Conservation (phyloP, 2,888 invertebrate species). For the Plutella xylostella region DNA sequence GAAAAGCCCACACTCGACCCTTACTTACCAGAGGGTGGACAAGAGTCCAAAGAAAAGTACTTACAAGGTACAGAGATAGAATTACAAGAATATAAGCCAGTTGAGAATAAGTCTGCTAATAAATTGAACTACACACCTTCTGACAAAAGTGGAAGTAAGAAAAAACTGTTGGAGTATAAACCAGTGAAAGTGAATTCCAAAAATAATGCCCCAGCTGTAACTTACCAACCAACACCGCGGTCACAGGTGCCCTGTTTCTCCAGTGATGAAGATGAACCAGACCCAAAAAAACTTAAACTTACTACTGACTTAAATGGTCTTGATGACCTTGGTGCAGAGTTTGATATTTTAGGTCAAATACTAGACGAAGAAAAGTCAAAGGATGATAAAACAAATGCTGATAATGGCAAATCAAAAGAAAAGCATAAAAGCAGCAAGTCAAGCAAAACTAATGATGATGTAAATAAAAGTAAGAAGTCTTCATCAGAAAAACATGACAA, state of each 20-base stretch:
- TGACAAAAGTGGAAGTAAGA: conserved; percentile 44
- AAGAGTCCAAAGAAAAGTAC: conserved; percentile 47
- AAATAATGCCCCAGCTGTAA: conserved; percentile 33
- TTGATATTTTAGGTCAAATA: conserved; percentile 64
- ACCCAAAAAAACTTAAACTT: conserved; percentile 43
- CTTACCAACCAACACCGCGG: conserved; percentile 59
- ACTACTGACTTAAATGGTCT: conserved; percentile 51
- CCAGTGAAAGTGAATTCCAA: conserved; percentile 43
- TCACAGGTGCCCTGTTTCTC: conserved; percentile 58
- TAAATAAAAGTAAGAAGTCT: conserved; percentile 25
- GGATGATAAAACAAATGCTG: conserved; percentile 18
- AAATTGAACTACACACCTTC: conserved; percentile 57
- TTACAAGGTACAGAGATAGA: conserved; percentile 47
- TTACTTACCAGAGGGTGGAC: conserved; percentile 49
- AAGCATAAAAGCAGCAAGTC: conserved; percentile 11
- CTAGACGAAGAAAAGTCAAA: conserved; percentile 52
- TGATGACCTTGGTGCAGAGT: conserved; percentile 60
- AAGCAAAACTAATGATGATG: conserved; percentile 20
- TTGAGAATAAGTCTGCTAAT: conserved; percentile 29
- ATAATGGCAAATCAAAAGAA: conserved; percentile 20
- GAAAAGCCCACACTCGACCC: conserved; percentile 43
- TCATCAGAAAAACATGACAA: conserved; percentile 21
- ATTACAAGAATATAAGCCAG: conserved; percentile 47
- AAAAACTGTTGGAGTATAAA: conserved; percentile 51
- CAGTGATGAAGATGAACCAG: conserved; percentile 62